Conservation (phyloP, 2,888 invertebrate genomes). For the Thera britannica region DNA sequence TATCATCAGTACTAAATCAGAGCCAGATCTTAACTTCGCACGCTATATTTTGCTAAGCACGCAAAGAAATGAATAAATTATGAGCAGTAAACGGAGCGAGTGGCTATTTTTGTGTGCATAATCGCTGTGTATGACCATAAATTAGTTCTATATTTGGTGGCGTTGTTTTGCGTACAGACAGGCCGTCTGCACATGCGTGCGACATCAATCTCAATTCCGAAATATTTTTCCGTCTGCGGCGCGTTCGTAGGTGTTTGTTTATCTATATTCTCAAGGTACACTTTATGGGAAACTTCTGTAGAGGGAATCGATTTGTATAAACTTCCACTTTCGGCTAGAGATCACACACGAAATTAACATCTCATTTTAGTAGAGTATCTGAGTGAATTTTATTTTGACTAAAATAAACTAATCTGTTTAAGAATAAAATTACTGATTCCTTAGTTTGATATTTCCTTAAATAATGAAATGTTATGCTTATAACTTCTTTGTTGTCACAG, state of each 20-base stretch:
- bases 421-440: conserved; percentile 10
- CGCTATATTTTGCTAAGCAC: conserved; percentile 49
- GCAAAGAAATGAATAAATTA: conserved; percentile 65
- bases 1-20: conserved; percentile 46
- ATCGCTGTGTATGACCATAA: conserved; percentile 83
- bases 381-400: conserved; percentile 14
- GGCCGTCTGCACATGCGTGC: conserved; percentile 83
- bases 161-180: conserved; percentile 82
- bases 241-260: conserved; percentile 40
- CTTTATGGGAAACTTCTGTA: conserved; percentile 32
- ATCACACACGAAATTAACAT: conserved; percentile 30
- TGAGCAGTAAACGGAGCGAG: conserved; percentile 63
- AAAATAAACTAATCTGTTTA: conserved; percentile 16
- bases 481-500: background rate
- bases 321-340: conserved; percentile 32
- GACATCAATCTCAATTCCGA: conserved; percentile 84
- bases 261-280: conserved; percentile 24
- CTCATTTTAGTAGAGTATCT: conserved; percentile 18
- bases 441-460: conserved; percentile 4
- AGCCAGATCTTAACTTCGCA: conserved; percentile 45
- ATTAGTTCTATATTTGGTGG: conserved; percentile 83
- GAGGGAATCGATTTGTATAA: conserved; percentile 31
- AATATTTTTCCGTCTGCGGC: conserved; percentile 81
- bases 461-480: background rate
- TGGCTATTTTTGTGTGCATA: conserved; percentile 73